Conservation (phyloP, 2,888 invertebrate species). For the Nephrocerus scutellatus region DNA sequence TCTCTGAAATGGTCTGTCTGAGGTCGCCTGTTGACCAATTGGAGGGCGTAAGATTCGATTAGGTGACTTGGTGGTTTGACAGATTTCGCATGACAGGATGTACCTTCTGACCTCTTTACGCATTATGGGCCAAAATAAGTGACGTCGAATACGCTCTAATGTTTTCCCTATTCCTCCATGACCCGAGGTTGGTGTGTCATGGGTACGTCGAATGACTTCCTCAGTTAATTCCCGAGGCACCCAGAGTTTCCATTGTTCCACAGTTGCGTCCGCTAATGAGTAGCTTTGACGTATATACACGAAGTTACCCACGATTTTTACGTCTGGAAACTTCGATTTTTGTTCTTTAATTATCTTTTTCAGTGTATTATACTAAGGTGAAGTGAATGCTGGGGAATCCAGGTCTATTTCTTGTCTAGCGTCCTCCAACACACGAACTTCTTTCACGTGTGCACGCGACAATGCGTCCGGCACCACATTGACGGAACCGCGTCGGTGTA, state of each 20-base stretch:
- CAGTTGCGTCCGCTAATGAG: no score
- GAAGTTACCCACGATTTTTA: constrained; percentile 3
- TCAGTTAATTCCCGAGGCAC: constrained; percentile 1
- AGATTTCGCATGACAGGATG: constrained; percentile 1
- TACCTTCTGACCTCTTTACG: background rate
- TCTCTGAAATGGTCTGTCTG: constrained; percentile 4
- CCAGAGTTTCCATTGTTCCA: constrained; percentile 12
- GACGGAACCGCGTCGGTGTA: background rate
- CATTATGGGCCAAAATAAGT: constrained; percentile 1
- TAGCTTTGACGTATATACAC: constrained; percentile 9
- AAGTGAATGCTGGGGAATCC: constrained; percentile 4
- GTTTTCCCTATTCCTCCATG: constrained; percentile 5
- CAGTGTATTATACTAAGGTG: constrained; percentile 3
- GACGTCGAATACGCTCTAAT: background rate
- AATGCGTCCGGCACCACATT: constrained; percentile 2
- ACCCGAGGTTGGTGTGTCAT: background rate
- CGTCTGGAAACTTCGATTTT: constrained; percentile 1
- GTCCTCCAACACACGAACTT: no score
- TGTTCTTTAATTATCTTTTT: constrained; percentile 3
- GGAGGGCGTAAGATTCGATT: constrained; percentile 3
- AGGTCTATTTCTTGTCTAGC: constrained; percentile 2
- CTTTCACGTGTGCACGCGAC: background rate
- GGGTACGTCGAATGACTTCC: background rate
- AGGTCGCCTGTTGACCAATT: constrained; percentile 2
- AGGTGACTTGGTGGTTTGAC: constrained; percentile 5